Conservation (phyloP, 2,888 invertebrate genomes). For the Drosophila histrio region DNA sequence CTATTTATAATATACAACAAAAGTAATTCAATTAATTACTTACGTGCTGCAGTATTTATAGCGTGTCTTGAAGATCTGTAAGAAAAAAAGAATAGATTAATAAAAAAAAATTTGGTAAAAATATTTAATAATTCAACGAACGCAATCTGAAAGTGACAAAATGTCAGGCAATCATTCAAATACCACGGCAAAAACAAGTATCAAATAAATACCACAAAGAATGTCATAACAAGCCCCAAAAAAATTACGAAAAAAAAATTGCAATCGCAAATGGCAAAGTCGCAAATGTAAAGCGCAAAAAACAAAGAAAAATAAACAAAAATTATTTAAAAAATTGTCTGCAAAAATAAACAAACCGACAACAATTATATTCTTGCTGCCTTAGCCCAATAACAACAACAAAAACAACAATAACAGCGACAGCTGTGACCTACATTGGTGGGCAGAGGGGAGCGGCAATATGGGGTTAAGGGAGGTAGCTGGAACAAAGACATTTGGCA, state of each 20-base stretch:
- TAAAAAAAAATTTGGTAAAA: constrained; percentile 10
- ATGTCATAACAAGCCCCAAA: constrained; percentile 65
- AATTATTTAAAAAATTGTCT: constrained; percentile 18
- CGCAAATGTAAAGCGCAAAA: constrained; percentile 20
- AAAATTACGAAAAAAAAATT: constrained; percentile 25
- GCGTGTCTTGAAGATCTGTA: constrained; percentile 13
- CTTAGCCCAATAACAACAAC: constrained; percentile 33
- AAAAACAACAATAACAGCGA: background rate
- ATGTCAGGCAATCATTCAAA: constrained; percentile 69
- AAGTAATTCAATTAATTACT: constrained; percentile 13
- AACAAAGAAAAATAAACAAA: background rate
- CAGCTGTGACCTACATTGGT: constrained; percentile 54
- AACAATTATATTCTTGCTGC: constrained; percentile 54
- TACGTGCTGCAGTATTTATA: constrained; percentile 16
- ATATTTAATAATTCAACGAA: constrained; percentile 9
- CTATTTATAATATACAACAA: no score
- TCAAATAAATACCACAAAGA: constrained; percentile 39
- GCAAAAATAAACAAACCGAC: constrained; percentile 38
- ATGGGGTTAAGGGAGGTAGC: background rate
- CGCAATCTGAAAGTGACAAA: constrained; percentile 41
- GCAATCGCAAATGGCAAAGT: constrained; percentile 62
- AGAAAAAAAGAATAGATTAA: background rate
- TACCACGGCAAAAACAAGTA: constrained; percentile 43
- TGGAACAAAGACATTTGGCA: constrained; percentile 19
- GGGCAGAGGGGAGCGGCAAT: background rate